Evolutionary conservation across 2,113 vertebrate species (phyloP), one percentile per base, ranked within the genome.

Genomic region (Raphicerus campestris): DNA sequence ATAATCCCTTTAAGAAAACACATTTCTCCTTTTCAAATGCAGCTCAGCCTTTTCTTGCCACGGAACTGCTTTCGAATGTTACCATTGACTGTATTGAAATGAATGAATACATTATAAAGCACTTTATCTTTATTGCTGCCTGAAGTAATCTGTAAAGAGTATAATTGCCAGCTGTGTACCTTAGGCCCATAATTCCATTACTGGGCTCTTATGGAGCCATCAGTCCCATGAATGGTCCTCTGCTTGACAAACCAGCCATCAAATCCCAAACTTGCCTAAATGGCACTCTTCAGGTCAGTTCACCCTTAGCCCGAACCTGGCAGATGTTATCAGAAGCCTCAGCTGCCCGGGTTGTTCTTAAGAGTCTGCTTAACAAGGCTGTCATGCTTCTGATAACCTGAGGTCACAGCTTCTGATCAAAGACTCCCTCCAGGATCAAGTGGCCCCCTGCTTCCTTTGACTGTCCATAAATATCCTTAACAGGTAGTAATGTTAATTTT

Each of bases 91-190:
- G 7, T 70, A 94, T 26, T 87, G 93, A 96, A 97, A 96, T 94
- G 96, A 86, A 89, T 89, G 87, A 95, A 86, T 89, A 87, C 47
- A 90, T 97, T 91, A 97, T 73, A 89, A 93, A 94, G 30, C 75
- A 58, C 77, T 92, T 92, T 81, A 51, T 97, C 94, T 94, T 92
- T 92, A 75, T 84, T 53, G 93, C 80, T 96, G 61, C 96, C 91
- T 89, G 80, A 91, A 95, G 94, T 96, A 88, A 95, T 83, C 78
- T 85, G 53, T 32, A 66, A 80, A 93, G 78, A 70, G 19, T 60
- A 5, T 89, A 95, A 93, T 83, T 89, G 58, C 93, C 93, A 92
- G 84, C 84, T 95, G 86, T 83, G 51, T 58, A 93, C 87, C 61
- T 15, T 42, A 15, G 91, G 94, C 45, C 28, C 58, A 63, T 24